Evolutionary conservation across 2,888 invertebrate genomes (phyloP).

Genomic region (Drosophila cognata): DNA sequence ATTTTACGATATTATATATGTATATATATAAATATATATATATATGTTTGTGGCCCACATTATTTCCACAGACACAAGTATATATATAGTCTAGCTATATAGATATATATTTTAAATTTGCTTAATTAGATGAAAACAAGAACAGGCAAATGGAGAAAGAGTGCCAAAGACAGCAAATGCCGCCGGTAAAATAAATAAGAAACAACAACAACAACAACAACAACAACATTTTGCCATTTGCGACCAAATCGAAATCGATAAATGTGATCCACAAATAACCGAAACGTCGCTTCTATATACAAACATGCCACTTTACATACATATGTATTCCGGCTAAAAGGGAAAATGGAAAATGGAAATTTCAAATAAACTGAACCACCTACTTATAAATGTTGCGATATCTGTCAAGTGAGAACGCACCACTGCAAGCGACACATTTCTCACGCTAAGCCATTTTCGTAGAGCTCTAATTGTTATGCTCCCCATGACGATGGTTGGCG

Average conservation of each 20-base stretch:
- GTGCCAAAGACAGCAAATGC: slow-evolving; percentile 21
- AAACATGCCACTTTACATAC: neutral
- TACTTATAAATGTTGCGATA: slow-evolving; percentile 51
- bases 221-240: slow-evolving; percentile 29
- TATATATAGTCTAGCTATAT: slow-evolving; percentile 8
- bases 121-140: slow-evolving; percentile 66
- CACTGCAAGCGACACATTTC: slow-evolving; percentile 30
- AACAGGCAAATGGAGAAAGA: slow-evolving; percentile 43
- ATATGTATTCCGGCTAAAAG: slow-evolving; percentile 30
- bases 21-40: slow-evolving; percentile 2
- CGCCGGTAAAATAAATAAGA: slow-evolving; percentile 31
- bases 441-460: slow-evolving; percentile 36
- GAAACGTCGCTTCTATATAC: slow-evolving; percentile 11
- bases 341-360: slow-evolving; percentile 48
- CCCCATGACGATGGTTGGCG: neutral
- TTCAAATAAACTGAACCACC: slow-evolving; percentile 34
- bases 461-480: slow-evolving; percentile 44
- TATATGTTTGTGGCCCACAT: slow-evolving; percentile 24
- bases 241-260: slow-evolving; percentile 65
- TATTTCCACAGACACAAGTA: slow-evolving; percentile 15
- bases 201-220: slow-evolving; percentile 16
- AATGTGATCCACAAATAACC: slow-evolving; percentile 61
- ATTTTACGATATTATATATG: slow-evolving; percentile 21
- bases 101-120: slow-evolving; percentile 73
- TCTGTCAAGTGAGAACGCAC: slow-evolving; percentile 51